A percentile compares a stretch with the other conserved stretches of the same genome.
These are phyloP conservation scores for Grapholita molesta DNA, from an alignment of 1,140 invertebrate species.

Conservation along the genomic window DNA sequence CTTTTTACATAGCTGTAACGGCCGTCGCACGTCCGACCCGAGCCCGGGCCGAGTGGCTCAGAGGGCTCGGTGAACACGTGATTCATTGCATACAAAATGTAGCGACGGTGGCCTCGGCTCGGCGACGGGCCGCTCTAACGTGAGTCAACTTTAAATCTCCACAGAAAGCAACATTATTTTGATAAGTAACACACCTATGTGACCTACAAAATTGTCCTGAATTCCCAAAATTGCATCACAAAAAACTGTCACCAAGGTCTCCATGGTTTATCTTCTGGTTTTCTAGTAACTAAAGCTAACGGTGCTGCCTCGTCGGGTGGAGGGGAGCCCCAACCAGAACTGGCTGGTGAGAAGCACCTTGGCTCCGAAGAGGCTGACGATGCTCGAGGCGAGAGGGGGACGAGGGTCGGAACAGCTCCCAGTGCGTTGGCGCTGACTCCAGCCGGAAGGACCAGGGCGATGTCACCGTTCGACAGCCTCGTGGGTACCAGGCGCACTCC, in stretches of 20 bases:
- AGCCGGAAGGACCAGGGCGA: slow-evolving; percentile 87
- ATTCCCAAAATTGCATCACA: background rate
- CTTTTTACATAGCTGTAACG: no score
- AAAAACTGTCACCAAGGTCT: slow-evolving; percentile 83
- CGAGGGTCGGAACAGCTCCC: slow-evolving; percentile 81
- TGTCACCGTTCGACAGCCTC: slow-evolving; percentile 86
- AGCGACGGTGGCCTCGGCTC: no score
- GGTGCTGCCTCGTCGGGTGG: slow-evolving; percentile 79
- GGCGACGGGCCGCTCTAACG: no score
- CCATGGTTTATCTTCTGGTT: slow-evolving; percentile 81
- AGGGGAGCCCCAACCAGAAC: slow-evolving; percentile 62
- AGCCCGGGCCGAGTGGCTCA: no score
- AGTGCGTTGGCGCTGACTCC: slow-evolving; percentile 73
- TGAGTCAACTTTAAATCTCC: no score
- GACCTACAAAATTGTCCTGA: background rate
- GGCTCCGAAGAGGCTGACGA: slow-evolving; percentile 80
- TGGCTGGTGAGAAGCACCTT: slow-evolving; percentile 64
- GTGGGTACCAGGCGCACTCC: slow-evolving; percentile 89
- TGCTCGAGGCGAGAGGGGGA: slow-evolving; percentile 84
- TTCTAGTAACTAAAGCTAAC: slow-evolving; percentile 84
- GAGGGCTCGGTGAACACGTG: no score
- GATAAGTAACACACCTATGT: no score
- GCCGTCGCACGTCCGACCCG: no score
- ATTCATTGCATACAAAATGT: no score
- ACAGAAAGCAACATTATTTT: no score